Evolutionary conservation across 2,797 vertebrate genomes (phyloP).

Genomic region (Astyanax mexicanus): DNA sequence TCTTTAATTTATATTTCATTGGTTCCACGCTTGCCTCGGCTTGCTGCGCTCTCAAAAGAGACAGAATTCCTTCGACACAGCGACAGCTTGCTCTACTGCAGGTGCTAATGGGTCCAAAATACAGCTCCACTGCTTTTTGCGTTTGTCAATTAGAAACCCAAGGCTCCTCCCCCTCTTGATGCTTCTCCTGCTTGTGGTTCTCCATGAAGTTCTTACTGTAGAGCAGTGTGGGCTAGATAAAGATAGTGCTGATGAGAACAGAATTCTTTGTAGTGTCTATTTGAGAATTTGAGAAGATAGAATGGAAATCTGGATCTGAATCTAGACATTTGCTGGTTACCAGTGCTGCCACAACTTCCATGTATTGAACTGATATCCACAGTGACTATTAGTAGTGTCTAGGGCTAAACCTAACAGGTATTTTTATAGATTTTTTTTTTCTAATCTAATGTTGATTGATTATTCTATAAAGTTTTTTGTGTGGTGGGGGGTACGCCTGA

Average conservation of each 20-base stretch:
- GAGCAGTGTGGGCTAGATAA: constrained; percentile 50
- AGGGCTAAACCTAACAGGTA: too few relatives aligned
- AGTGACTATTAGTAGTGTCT: too few relatives aligned
- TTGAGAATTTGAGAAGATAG: constrained; percentile 67
- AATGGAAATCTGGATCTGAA: constrained; percentile 58
- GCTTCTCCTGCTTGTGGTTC: constrained; percentile 62
- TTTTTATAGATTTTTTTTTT: too few relatives aligned
- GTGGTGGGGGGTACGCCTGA: too few relatives aligned
- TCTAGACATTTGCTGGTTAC: constrained; percentile 62
- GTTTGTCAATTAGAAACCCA: constrained; percentile 64
- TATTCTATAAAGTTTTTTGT: too few relatives aligned
- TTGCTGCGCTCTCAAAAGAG: constrained; percentile 40
- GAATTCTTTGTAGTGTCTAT: constrained; percentile 65
- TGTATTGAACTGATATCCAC: too few relatives aligned
- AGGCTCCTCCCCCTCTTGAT: constrained; percentile 57
- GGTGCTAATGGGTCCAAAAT: constrained; percentile 69
- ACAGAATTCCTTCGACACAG: constrained; percentile 60
- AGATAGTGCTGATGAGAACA: constrained; percentile 65
- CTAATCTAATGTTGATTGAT: too few relatives aligned
- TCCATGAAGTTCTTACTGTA: constrained; percentile 71
- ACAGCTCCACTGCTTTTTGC: constrained; percentile 60
- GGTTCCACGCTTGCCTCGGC: constrained; percentile 64
- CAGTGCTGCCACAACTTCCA: constrained; percentile 27
- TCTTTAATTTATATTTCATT: constrained; percentile 66
- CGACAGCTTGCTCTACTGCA: constrained; percentile 70